Percentiles rank a stretch among this genome's conserved stretches.
Evolutionary conservation across 2,797 vertebrate genomes (phyloP).

Genomic region (Cyclopterus lumpus): DNA sequence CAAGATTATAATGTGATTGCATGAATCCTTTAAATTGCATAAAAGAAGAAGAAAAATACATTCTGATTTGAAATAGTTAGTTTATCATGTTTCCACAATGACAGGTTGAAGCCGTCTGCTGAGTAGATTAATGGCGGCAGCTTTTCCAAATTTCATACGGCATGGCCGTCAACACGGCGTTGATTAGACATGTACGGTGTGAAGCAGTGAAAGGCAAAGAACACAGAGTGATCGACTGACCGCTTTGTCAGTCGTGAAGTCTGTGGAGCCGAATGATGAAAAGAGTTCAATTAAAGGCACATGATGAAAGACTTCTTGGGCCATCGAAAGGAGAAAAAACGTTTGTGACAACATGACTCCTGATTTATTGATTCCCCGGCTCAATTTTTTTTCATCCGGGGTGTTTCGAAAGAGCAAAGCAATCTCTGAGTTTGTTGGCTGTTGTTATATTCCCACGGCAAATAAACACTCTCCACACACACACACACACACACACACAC

Average conservation of each 20-base stretch:
- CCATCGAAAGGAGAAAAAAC: slow-evolving; percentile 69
- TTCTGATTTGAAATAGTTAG: slow-evolving; percentile 12
- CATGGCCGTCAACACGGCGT: slow-evolving; percentile 3
- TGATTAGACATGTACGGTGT: slow-evolving; percentile 52
- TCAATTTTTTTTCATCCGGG: slow-evolving; percentile 70
- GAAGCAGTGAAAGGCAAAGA: slow-evolving; percentile 46
- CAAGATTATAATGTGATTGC: not conserved
- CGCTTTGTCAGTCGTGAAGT: slow-evolving; percentile 32
- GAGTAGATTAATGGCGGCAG: slow-evolving; percentile 31
- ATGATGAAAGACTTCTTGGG: slow-evolving; percentile 80
- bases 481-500: slow-evolving; percentile 14
- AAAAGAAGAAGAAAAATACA: not conserved
- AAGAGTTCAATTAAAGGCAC: slow-evolving; percentile 76
- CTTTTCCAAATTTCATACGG: slow-evolving; percentile 27
- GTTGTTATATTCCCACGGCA: slow-evolving; percentile 72
- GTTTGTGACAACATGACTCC: slow-evolving; percentile 75
- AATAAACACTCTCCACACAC: slow-evolving; percentile 49
- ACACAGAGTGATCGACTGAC: slow-evolving; percentile 35
- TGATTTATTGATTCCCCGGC: slow-evolving; percentile 83
- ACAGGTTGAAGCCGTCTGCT: slow-evolving; percentile 3
- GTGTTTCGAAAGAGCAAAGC: slow-evolving; percentile 73
- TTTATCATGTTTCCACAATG: not conserved
- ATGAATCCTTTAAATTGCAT: slow-evolving; percentile 8
- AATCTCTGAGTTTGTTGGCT: slow-evolving; percentile 77
- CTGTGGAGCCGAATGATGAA: slow-evolving; percentile 56